Conservation (phyloP, 2,888 invertebrate genomes). For the Tetranychus piercei region DNA sequence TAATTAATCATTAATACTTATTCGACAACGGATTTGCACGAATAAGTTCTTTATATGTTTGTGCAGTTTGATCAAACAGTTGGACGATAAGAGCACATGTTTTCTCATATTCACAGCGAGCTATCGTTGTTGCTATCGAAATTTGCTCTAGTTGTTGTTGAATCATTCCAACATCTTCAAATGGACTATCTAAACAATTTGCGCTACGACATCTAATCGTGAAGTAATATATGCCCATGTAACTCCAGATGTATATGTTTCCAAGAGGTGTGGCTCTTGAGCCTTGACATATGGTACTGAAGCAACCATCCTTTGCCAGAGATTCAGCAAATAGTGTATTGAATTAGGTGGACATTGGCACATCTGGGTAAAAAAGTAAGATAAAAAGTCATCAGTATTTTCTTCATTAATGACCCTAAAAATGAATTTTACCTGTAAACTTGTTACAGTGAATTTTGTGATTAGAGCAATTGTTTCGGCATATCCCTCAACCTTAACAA, state of each 20-base stretch:
- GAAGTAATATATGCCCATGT: conserved; percentile 88
- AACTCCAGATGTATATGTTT: conserved; percentile 89
- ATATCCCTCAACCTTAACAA: conserved; percentile 90
- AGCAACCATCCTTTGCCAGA: conserved; percentile 98
- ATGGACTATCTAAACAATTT: conserved; percentile 82
- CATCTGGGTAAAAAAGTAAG: conserved; percentile 46
- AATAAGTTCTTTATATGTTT: conserved; percentile 55
- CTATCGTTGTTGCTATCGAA: conserved; percentile 76
- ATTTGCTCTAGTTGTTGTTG: conserved; percentile 90
- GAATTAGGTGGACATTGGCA: conserved; percentile 98
- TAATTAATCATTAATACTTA: no score
- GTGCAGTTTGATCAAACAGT: conserved; percentile 78
- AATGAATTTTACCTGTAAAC: conserved; percentile 49
- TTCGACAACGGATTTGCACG: neutral
- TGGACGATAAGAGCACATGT: conserved; percentile 83
- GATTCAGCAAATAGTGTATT: conserved; percentile 79
- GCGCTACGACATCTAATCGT: conserved; percentile 71
- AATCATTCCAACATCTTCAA: conserved; percentile 85
- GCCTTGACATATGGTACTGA: conserved; percentile 96
- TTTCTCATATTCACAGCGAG: conserved; percentile 90
- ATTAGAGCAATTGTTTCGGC: conserved; percentile 79
- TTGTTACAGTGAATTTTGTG: conserved; percentile 93
- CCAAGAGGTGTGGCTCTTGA: conserved; percentile 78
- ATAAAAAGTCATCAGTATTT: conserved; percentile 21
- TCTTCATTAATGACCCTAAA: neutral